Evolutionary conservation across 2,888 invertebrate genomes (phyloP), one percentile per base, ranked within the genome.

Genomic region (Eueremaeus valkanovi): DNA sequence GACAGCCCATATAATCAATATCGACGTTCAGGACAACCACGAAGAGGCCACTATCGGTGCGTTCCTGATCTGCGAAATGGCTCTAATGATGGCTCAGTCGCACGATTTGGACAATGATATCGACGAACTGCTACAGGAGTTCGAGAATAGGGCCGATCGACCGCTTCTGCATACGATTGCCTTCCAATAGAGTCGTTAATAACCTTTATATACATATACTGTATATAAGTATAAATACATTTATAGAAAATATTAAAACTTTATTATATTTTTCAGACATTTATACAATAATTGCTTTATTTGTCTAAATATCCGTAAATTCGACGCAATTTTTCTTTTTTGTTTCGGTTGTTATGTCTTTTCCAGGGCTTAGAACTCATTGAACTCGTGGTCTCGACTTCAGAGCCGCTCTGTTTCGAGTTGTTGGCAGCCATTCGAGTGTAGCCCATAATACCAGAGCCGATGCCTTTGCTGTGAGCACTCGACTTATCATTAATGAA

Each of bases 1-100:
- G 74, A 92, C 94, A 8, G 95, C 93, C 2, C 99, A 99, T 86
- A 89, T 99, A 61, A 91, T 99, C 75, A 99, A 99, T 84, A 90
- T 99, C 80, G 99, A 99, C 83, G 96, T 99, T 81, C 95, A 95
- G 84, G 99, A 99, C 86, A 99, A 99, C 85, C 95, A 98, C 80
- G 99, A 99, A 84, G 99, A 99, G 85, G 99, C 99, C 0, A 95
- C 98, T 3, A 90, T 99, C 82, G 99, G 99, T 79, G 98, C 99
- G 45, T 97, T 98, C 85, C 87, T 97, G 80, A 96, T 99, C 79
- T 93, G 93, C 85, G 97, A 99, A 85, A 88, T 99, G 85, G 93
- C 95, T 79, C 89, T 90, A 75, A 90, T 92, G 89, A 87, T 98
- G 86, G 89, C 92, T 21, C 90, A 91, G 83, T 91, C 91, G 81